Evolutionary conservation across 2,113 vertebrate genomes (phyloP), one percentile per base, ranked within the genome.

Genomic region (Bucco capensis): DNA sequence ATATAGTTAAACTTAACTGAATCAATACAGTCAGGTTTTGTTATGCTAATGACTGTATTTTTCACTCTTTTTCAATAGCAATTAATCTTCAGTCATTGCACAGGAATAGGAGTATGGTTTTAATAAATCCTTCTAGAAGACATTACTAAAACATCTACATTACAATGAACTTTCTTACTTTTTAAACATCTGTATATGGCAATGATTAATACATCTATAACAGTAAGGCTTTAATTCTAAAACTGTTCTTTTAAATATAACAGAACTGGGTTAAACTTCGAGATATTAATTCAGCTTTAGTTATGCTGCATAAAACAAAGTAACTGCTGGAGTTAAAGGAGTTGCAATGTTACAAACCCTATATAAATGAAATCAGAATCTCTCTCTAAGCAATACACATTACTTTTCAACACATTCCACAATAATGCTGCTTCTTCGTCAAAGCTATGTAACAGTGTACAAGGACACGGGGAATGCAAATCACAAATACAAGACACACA

Each of bases 401-500:
- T 40, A 31, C 3, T 61, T 82, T 92, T 73, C 86, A 69, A 84
- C 50, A 79, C 90, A 69, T 83, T 57, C 64, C 54, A 79, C 14
- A 60, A 77, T 49, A 80, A 78, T 4, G 19, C 9, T 83, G 2
- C 49, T 71, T 58, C 46, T 92, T 73, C 7, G 2, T 67, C 57
- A 89, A 84, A 88, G 49, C 47, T 70, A n/a, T 12, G 10, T 25
- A 62, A 86, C 25, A 58, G 83, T 8, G 6, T 40, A 74, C 5
- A 72, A 56, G 70, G 47, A 77, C 50, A 84, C 46, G 3, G 10
- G 71, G 66, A 93, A 92, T 73, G 37, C 78, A 96, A 96, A 96
- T 90, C 70, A 95, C 84, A 93, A 95, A 86, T 79, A 82, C 76
- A 87, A 94, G 93, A 93, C 93, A 86, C 91, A 96, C 90, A 96